Evolutionary conservation across 2,888 invertebrate species (phyloP).

Genomic region (Poecilus cupreus): DNA sequence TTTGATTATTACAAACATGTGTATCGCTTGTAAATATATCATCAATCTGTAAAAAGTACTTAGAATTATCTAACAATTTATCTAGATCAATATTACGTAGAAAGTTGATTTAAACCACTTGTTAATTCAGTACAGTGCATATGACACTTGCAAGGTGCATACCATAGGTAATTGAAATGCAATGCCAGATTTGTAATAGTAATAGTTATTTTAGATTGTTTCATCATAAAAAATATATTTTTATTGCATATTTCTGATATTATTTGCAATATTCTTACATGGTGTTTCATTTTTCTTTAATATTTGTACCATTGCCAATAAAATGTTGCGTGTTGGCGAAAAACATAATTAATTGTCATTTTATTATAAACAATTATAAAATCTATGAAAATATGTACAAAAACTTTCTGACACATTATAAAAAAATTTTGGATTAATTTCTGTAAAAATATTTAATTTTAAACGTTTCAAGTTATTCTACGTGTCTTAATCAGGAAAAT

Average conservation of each 20-base stretch:
- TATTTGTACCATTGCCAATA: background rate
- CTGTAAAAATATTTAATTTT: too few species aligned
- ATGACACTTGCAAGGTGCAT: background rate
- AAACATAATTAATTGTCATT: background rate
- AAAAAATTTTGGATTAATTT: too few species aligned
- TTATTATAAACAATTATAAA: background rate
- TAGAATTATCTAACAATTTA: background rate
- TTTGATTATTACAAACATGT: background rate
- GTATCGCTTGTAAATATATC: background rate
- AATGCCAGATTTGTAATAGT: background rate
- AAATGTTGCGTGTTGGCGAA: background rate
- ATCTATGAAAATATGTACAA: too few species aligned
- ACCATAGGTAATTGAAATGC: background rate
- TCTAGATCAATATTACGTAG: background rate
- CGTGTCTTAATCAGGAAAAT: too few species aligned
- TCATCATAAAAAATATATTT: background rate
- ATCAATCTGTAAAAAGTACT: background rate
- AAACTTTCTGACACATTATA: too few species aligned
- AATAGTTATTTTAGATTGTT: background rate
- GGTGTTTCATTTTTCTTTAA: background rate
- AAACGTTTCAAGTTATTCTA: too few species aligned
- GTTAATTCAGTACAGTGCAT: conserved; percentile 16
- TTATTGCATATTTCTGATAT: background rate
- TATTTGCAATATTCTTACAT: background rate
- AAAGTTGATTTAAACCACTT: conserved; percentile 19